Conservation (phyloP, 1,140 invertebrate species). For the Aphelenchoides fujianensis region DNA sequence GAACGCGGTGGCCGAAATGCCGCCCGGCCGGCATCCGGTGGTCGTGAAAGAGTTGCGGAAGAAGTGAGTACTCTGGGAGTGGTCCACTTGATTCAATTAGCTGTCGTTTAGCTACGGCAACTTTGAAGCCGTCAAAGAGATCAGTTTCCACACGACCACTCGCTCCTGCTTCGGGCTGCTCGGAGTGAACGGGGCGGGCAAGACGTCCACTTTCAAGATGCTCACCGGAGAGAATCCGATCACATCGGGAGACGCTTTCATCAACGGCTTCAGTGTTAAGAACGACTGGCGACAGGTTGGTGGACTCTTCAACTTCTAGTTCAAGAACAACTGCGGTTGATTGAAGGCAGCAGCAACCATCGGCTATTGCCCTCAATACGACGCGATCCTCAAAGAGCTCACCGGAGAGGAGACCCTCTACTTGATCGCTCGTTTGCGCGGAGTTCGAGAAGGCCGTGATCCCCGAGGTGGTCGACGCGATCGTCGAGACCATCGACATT, state of each 20-base stretch:
- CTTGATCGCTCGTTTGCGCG: constrained; percentile 53
- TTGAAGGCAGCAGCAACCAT: constrained; percentile 43
- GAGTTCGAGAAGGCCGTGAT: constrained; percentile 45
- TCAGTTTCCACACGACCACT: constrained; percentile 49
- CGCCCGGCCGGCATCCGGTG: constrained; percentile 16
- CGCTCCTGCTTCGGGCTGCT: constrained; percentile 51
- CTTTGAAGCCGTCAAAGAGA: constrained; percentile 55
- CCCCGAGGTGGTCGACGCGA: constrained; percentile 37
- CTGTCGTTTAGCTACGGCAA: constrained; percentile 43
- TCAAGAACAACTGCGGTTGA: no score
- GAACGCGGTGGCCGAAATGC: constrained; percentile 10
- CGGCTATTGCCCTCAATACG: constrained; percentile 70
- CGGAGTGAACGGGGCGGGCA: constrained; percentile 63
- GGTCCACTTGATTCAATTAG: not conserved
- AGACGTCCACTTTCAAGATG: constrained; percentile 71
- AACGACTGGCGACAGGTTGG: constrained; percentile 43
- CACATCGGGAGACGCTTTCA: constrained; percentile 69
- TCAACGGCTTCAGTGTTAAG: constrained; percentile 63
- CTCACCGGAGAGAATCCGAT: constrained; percentile 74
- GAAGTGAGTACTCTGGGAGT: constrained; percentile 10
- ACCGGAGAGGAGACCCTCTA: constrained; percentile 71
- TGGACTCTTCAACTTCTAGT: constrained; percentile 23
- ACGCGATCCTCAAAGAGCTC: constrained; percentile 72
- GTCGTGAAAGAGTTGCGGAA: constrained; percentile 4
- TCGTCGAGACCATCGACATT: constrained; percentile 53